A percentile compares a stretch with the other conserved stretches of the same genome.
Evolutionary conservation across 2,113 vertebrate species (phyloP).

Genomic region (Oryzias melastigma): DNA sequence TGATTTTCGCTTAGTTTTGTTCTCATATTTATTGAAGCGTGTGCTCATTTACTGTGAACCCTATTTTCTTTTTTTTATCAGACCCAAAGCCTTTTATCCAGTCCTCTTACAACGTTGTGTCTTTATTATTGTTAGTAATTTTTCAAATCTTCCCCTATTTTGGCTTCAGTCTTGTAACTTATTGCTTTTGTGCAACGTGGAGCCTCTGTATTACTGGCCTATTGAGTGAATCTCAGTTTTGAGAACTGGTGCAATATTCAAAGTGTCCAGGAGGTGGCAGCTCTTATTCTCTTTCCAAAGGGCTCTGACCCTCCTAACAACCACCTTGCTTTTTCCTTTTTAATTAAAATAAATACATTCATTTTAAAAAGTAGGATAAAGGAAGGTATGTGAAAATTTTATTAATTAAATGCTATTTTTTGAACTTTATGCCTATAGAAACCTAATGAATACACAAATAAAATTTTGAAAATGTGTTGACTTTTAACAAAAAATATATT

Average conservation of each 20-base stretch:
- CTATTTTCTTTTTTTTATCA: not conserved
- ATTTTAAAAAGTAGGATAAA: not conserved
- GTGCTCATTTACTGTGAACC: not conserved
- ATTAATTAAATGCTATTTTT: not conserved
- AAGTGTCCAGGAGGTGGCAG: constrained; percentile 79
- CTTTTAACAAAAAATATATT: not conserved
- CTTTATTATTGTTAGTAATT: not conserved
- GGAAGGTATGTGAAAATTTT: not conserved
- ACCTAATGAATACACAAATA: too few relatives aligned
- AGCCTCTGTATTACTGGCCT: constrained; percentile 1
- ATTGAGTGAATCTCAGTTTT: not conserved
- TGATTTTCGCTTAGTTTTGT: not conserved
- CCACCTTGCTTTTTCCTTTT: not conserved
- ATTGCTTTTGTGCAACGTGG: not conserved
- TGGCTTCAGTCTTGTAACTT: not conserved
- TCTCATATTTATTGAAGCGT: not conserved
- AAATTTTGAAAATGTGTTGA: not conserved
- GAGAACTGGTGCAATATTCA: constrained; percentile 48
- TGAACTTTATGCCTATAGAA: too few relatives aligned
- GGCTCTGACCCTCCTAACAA: constrained; percentile 3
- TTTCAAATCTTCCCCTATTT: not conserved
- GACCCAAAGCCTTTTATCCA: not conserved
- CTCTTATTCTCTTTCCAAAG: constrained; percentile 72
- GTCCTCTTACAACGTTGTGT: not conserved
- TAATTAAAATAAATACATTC: not conserved